These are phyloP conservation scores for Linnaemya tessellans DNA, from an alignment of 2,888 invertebrate species.

Conservation along the genomic window DNA sequence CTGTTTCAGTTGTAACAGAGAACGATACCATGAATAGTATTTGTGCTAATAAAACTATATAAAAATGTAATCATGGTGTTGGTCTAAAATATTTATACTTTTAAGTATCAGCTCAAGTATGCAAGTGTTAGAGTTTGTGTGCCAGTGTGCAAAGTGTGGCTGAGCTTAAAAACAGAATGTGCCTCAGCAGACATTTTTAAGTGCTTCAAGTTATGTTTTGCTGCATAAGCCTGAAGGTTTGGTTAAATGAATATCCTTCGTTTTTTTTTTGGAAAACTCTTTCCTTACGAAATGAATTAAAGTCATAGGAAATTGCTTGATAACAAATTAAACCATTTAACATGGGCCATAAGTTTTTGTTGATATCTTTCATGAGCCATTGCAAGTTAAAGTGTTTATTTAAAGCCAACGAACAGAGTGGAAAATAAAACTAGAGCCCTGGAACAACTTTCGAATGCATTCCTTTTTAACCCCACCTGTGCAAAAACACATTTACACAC, in stretches of 20 bases:
- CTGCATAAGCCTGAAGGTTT: neutral
- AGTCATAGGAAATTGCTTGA: slow-evolving; percentile 62
- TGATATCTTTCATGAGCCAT: slow-evolving; percentile 64
- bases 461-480: slow-evolving; percentile 14
- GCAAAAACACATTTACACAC: neutral
- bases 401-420: slow-evolving; percentile 26
- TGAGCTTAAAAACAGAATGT: neutral
- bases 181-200: slow-evolving; percentile 54
- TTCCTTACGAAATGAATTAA: slow-evolving; percentile 39
- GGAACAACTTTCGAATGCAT: slow-evolving; percentile 19
- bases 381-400: slow-evolving; percentile 54
- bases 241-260: neutral
- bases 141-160: neutral
- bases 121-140: neutral
- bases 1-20: slow-evolving; percentile 15
- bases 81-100: neutral
- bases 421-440: neutral
- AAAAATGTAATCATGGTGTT: slow-evolving; percentile 9
- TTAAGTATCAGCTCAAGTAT: neutral
- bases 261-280: neutral
- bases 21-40: slow-evolving; percentile 18
- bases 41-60: slow-evolving; percentile 31
- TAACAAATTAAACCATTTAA: slow-evolving; percentile 70
- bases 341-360: slow-evolving; percentile 63
- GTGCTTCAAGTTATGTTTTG: slow-evolving; percentile 47